A percentile compares a stretch with the other conserved stretches of the same genome.
Conservation (phyloP, 2,113 vertebrate genomes). For the Calyptomena viridis region DNA sequence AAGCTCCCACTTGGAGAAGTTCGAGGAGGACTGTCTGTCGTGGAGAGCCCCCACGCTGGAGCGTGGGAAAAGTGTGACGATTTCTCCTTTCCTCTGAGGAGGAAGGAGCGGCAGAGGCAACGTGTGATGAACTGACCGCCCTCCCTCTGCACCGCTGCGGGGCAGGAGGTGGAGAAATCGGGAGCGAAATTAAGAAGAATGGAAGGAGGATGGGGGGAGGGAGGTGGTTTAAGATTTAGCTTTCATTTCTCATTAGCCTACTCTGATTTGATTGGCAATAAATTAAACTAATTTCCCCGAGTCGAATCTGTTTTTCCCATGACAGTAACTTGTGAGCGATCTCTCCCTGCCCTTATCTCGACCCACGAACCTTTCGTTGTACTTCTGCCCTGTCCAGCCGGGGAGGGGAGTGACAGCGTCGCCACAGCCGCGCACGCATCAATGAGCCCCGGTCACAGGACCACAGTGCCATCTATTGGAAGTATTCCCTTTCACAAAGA, state of each 20-base stretch:
- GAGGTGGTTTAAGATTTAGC: neutral
- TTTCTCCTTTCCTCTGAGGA: neutral
- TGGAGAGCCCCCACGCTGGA: rapidly evolving
- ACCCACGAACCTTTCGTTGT: neutral
- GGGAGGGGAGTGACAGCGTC: neutral
- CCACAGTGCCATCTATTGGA: slow-evolving; percentile 63
- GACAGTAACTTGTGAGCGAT: neutral
- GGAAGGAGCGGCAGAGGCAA: neutral
- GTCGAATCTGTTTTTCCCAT: neutral
- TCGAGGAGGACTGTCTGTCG: no score
- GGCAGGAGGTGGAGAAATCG: neutral
- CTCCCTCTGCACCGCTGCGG: no score
- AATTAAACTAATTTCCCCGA: neutral
- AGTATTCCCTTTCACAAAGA: neutral
- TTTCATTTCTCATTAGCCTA: neutral
- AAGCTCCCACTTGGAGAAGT: neutral
- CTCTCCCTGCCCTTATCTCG: neutral
- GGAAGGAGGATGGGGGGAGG: neutral
- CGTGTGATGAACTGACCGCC: neutral
- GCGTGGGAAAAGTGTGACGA: neutral
- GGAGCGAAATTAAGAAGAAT: neutral
- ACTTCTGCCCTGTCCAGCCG: neutral
- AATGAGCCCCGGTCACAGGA: neutral
- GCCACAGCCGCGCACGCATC: neutral
- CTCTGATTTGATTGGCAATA: neutral